These are phyloP conservation scores for Caranx melampygus DNA, from an alignment of 2,113 vertebrate genomes.

Conservation along the genomic window DNA sequence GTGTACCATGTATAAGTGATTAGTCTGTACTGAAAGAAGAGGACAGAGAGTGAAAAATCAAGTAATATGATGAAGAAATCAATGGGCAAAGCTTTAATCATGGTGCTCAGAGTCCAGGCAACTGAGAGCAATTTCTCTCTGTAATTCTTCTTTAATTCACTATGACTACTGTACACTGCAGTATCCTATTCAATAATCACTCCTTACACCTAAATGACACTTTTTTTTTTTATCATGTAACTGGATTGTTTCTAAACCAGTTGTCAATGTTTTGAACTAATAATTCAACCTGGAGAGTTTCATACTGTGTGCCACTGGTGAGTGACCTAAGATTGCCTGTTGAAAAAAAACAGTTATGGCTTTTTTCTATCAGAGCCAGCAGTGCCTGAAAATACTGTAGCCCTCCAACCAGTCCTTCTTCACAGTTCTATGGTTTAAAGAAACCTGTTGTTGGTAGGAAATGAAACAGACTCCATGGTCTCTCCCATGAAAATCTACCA, in stretches of 20 bases:
- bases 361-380: background rate
- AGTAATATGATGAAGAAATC: slow-evolving; percentile 2
- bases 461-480: background rate
- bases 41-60: slow-evolving; percentile 16
- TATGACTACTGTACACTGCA: background rate
- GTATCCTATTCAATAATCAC: background rate
- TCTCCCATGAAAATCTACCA: background rate
- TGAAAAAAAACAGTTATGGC: background rate
- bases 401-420: background rate
- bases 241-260: background rate
- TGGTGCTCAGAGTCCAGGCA: background rate
- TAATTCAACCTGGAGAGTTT: background rate
- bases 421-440: background rate
- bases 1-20: slow-evolving; percentile 15
- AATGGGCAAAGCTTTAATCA: background rate
- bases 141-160: slow-evolving; percentile 7
- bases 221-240: background rate
- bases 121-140: background rate
- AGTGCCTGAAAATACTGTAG: background rate
- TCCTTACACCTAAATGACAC: background rate
- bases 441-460: background rate
- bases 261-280: background rate
- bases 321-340: background rate
- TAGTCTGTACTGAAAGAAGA: slow-evolving; percentile 4
- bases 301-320: background rate